These are phyloP conservation scores for Syritta pipiens DNA, from an alignment of 2,888 invertebrate genomes.

Conservation along the genomic window DNA sequence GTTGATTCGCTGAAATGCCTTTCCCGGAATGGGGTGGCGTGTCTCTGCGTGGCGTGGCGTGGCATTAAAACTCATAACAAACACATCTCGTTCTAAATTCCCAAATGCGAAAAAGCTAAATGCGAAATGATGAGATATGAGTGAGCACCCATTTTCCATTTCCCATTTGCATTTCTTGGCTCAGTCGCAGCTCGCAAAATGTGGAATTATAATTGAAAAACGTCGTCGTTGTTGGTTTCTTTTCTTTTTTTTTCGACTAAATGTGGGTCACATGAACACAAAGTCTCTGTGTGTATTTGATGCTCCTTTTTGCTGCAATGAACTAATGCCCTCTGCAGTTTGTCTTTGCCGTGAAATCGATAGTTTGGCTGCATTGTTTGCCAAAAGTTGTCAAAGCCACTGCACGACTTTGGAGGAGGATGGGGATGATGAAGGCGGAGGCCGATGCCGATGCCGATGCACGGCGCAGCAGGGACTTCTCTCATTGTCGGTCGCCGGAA, in stretches of 20 bases:
- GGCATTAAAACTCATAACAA: too few species aligned
- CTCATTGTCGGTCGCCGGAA: conserved; percentile 12
- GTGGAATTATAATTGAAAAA: conserved; percentile 41
- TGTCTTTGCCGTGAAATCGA: conserved; percentile 33
- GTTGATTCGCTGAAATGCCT: conserved; percentile 8
- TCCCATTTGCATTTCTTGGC: conserved; percentile 43
- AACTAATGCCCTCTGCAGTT: conserved; percentile 13
- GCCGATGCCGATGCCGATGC: too few species aligned
- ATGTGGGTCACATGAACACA: conserved; percentile 33
- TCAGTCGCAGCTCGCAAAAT: conserved; percentile 10
- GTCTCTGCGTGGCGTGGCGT: too few species aligned
- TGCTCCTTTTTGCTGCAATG: conserved; percentile 20
- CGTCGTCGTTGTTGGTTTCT: not conserved
- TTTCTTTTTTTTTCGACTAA: conserved; percentile 1
- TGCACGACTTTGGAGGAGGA: too few species aligned
- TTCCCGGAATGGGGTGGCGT: too few species aligned
- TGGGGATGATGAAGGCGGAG: too few species aligned
- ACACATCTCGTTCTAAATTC: conserved; percentile 9
- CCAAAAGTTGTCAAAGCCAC: conserved; percentile 18
- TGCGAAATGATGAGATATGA: too few species aligned
- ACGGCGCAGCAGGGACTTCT: too few species aligned
- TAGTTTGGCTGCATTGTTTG: conserved; percentile 53
- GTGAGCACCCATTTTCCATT: too few species aligned
- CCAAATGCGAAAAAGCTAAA: conserved; percentile 12
- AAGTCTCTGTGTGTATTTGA: not conserved